Conservation (phyloP, 2,888 invertebrate species). For the Orchesella flavescens region DNA sequence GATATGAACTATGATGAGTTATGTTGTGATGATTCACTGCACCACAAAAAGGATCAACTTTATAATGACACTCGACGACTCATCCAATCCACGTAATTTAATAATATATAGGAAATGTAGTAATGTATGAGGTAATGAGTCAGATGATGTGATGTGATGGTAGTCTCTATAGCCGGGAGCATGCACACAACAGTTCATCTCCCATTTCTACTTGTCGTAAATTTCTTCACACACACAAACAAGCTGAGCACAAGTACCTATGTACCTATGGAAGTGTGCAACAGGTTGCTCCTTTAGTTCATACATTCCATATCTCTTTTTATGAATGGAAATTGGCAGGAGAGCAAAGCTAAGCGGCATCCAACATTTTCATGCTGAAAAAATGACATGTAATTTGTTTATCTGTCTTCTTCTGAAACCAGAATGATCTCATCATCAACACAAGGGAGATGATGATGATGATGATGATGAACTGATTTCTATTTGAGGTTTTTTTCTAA, state of each 20-base stretch:
- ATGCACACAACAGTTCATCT: background rate
- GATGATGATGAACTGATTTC: background rate
- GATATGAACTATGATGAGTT: background rate
- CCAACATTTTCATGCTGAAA: background rate
- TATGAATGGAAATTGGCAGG: background rate
- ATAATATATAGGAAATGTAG: background rate
- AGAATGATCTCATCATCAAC: constrained; percentile 39
- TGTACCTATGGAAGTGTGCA: no score
- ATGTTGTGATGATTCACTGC: constrained; percentile 19
- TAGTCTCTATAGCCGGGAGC: background rate
- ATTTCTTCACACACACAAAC: background rate
- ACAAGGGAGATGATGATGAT: no score
- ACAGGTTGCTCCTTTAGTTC: background rate
- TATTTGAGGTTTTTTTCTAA: constrained; percentile 4
- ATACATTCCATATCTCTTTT: background rate
- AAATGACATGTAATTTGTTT: constrained; percentile 48
- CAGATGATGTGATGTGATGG: background rate
- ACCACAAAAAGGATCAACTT: background rate
- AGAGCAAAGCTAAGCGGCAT: background rate
- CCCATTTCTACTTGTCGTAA: background rate
- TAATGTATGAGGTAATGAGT: constrained; percentile 20
- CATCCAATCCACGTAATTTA: no score
- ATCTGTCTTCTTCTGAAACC: constrained; percentile 28
- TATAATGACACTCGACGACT: no score
- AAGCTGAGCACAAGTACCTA: background rate